Evolutionary conservation across 2,113 vertebrate species (phyloP), one percentile per base, ranked within the genome.

Genomic region (Corythornis madagascariensis): DNA sequence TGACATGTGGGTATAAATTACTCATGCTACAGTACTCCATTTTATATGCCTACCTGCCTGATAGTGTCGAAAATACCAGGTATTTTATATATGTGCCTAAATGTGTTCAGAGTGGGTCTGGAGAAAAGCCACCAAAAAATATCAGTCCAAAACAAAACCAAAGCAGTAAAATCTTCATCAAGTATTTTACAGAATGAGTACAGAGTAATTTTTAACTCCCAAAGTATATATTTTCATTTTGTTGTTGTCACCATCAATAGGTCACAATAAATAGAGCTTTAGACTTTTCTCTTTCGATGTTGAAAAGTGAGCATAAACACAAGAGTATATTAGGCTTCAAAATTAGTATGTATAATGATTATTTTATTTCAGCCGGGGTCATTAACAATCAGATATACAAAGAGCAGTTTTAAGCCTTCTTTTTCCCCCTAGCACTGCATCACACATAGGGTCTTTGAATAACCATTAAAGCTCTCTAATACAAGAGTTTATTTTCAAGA

Each of bases 1-100:
- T 88, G 85, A 81, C 52, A 76, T 26, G 22, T 86, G 40, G n/a
- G 53, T 78, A 75, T 66, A 67, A 95, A 86, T 88, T 92, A 73
- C 22, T 64, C 25, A 7, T 63, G 64, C 12, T n/a, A 59, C 26
- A 42, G 63, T 63, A 31, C 64, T 79, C 42, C 16, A 59, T 77
- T 90, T 94, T 67, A 20, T 61, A 35, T 45, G 72, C 47, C 57
- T 88, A 61, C 52, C 22, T 78, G 6, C 56, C 50, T 74, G 52
- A 61, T 19, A 53, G 13, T 33, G 53, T 43, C 63, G 52, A 74
- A 89, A 92, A 86, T 63, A n/a, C 11, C 38, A 52, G 38, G 35
- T 35, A 80, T 92, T 38, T 38, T 38, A 38, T 38, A 38, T 87
- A 42, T 24, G 20, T 66, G 21, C 45, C 53, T 83, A 89, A 84